Evolutionary conservation across 2,888 invertebrate species (phyloP), one percentile per base, ranked within the genome.

Genomic region (Ypsolopha sequella): DNA sequence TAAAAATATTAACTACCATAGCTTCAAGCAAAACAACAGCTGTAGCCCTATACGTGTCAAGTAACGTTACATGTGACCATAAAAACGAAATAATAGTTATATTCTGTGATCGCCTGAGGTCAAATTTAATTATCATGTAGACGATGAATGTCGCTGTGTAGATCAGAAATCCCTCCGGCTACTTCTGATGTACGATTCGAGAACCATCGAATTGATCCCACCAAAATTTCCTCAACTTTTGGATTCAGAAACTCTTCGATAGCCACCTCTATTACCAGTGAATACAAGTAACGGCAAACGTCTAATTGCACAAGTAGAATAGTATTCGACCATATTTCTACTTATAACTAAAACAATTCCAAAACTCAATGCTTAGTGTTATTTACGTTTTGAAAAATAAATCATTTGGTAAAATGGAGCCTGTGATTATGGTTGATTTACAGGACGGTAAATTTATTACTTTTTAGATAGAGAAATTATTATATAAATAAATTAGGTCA

Each of bases 111-210:
- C 65, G 81, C 81, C 76, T 55, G 65, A 72, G 82, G 85, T 76
- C 73, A 80, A 76, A 82, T 84, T 84, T 84, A 84, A 86, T 85
- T 84, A 86, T 84, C 84, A 76, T 76, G 75, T 78, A 71, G 62
- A 68, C 70, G 78, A 73, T 60, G 76, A 74, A 73, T 73, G 62
- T 64, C 62, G 63, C 57, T 56, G 56, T 51, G 58, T 60, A 62
- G 60, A 52, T 52, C 41, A 35, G 55, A 61, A 68, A 73, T 80
- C 79, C 82, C 82, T 74, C 78, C 75, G 76, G 70, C 66, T 57
- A 69, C 52, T 55, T 64, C 78, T 81, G 79, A 80, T 43, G 10
- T n/a, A 13, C 35, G 24, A 45, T 41, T 43, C 36, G 13, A 49
- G 41, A 11, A 41, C 10, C 24, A 24, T 24, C 4, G 24, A 11